Evolutionary conservation across 2,113 vertebrate species (phyloP).

Genomic region (Pseudopodoces humilis): DNA sequence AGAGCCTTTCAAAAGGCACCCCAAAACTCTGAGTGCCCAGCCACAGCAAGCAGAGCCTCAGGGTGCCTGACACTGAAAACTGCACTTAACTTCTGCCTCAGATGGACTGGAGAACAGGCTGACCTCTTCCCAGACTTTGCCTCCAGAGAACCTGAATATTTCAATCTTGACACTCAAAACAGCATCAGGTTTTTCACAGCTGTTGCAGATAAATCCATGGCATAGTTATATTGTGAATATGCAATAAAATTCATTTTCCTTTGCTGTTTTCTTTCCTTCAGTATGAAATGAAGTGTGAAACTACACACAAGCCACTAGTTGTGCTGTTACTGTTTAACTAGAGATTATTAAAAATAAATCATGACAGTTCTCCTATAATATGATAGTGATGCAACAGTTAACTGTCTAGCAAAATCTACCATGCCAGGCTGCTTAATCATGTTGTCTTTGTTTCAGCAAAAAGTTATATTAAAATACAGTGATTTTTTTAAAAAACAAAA

Average conservation of each 20-base stretch:
- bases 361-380: not conserved
- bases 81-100: not conserved
- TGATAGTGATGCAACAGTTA: not conserved
- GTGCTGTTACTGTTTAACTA: not conserved
- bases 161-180: not conserved
- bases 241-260: not conserved
- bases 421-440: not conserved
- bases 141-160: not conserved
- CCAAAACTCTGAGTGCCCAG: not conserved
- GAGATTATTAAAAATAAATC: not conserved
- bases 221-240: not conserved
- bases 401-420: not conserved
- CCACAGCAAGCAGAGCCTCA: not conserved
- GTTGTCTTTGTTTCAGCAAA: not conserved
- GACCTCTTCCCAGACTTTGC: not conserved
- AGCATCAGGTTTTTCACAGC: not conserved
- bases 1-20: not conserved
- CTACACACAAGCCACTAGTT: not conserved
- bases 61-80: not conserved
- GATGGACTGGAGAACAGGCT: not conserved
- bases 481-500: not conserved
- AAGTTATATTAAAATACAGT: not conserved
- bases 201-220: not conserved
- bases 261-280: not conserved
- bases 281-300: not conserved